Evolutionary conservation across 2,113 vertebrate genomes (phyloP).

Genomic region (Chelonoidis abingdonii): DNA sequence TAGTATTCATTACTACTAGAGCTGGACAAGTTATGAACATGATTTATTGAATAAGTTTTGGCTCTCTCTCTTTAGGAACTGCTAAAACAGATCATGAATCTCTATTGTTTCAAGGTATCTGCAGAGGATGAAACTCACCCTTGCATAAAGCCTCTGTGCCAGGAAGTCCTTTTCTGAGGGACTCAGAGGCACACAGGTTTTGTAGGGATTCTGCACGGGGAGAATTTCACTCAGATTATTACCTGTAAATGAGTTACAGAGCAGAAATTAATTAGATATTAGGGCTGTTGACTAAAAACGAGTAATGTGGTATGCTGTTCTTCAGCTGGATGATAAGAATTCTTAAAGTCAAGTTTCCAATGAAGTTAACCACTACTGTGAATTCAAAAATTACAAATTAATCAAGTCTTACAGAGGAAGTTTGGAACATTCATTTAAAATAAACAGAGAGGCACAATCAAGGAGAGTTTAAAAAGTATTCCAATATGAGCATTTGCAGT

Average conservation of each 20-base stretch:
- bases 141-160: background rate
- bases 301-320: background rate
- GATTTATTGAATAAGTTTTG: slow-evolving; percentile 53
- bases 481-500: background rate
- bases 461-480: background rate
- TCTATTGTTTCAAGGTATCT: slow-evolving; percentile 15
- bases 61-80: slow-evolving; percentile 10
- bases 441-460: accelerated
- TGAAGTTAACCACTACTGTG: background rate
- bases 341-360: background rate
- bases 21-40: background rate
- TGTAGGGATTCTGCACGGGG: background rate
- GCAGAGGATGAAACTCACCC: slow-evolving; percentile 28
- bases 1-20: slow-evolving; percentile 12
- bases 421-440: background rate
- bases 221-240: background rate
- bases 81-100: slow-evolving; percentile 34
- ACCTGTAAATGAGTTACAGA: background rate
- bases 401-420: background rate
- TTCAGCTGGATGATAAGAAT: background rate
- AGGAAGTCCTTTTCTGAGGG: slow-evolving; percentile 31
- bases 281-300: background rate
- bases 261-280: background rate
- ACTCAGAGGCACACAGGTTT: slow-evolving; percentile 9
- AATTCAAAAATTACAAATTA: background rate